Evolutionary conservation across 2,113 vertebrate genomes (phyloP).

Genomic region (Mastomys coucha): DNA sequence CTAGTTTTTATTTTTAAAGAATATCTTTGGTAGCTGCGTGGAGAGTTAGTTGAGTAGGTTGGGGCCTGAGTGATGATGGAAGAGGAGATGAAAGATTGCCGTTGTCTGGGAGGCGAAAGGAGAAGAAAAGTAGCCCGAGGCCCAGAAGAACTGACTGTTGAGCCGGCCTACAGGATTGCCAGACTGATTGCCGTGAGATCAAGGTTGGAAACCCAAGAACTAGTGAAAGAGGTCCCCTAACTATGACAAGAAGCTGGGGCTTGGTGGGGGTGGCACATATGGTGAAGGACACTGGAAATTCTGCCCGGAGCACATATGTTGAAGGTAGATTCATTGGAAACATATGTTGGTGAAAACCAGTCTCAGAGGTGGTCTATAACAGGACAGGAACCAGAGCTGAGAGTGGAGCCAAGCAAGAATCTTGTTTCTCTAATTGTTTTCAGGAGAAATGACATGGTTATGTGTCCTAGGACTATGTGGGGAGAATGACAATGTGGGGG

Average conservation of each 20-base stretch:
- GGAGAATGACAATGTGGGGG: too few species aligned
- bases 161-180: not conserved
- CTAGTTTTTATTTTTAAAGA: constrained; percentile 40
- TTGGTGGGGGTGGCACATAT: too few species aligned
- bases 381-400: not conserved
- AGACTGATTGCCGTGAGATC: not conserved
- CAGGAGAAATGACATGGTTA: not conserved
- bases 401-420: not conserved
- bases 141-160: not conserved
- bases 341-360: not conserved
- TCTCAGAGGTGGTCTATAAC: not conserved
- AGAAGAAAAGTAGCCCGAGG: not conserved
- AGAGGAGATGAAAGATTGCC: not conserved
- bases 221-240: not conserved
- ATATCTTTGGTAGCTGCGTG: not conserved
- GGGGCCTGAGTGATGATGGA: too few species aligned
- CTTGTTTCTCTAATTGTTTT: not conserved
- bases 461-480: not conserved
- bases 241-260: not conserved
- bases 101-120: too few species aligned
- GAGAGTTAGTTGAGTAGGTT: not conserved
- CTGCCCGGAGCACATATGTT: not conserved
- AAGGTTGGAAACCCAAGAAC: not conserved
- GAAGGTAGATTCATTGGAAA: not conserved
- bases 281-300: not conserved